Evolutionary conservation across 2,888 invertebrate genomes (phyloP), one percentile per base, ranked within the genome.

Genomic region (Mylabris sibirica): DNA sequence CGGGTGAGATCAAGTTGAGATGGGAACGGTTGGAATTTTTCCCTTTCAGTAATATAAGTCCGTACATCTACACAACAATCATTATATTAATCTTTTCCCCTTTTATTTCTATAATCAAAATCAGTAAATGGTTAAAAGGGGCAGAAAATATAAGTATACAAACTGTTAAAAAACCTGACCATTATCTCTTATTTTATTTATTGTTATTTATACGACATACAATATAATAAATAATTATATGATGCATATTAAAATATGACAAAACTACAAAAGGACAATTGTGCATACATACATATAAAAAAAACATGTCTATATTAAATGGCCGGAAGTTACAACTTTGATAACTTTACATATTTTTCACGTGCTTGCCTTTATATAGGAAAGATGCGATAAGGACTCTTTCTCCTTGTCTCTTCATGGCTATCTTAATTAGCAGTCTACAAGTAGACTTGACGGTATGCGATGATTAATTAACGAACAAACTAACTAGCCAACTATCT

Each of bases 1-100:
- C 87, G 87, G 77, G 77, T 76, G 73, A 77, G 75, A 75, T 73
- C 74, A 76, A 77, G 76, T 80, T 76, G 77, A 78, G 76, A 74
- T 78, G 78, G 78, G 79, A 75, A 77, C 77, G 76, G 76, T 73
- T 74, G 75, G 77, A 76, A 76, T 77, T 74, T 72, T 65, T 63
- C 65, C 53, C 59, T 65, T 69, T 59, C 64, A 35, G 57, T 53
- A 20, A 24, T 12, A 53, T 12, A 24, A 4, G 22, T 20, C 8
- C n/a, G 12, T n/a, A n/a, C 41, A n/a, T 38, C n/a, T n/a, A n/a
- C n/a, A 38, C 38, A 12, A 38, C 38, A 38, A 38, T 38, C 38
- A 38, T 38, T 38, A 38, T 38, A 38, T 14, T 38, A 38, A 38
- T 38, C 14, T 38, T 38, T 38, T 0, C 3, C 6, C 12, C 8